These are phyloP conservation scores for Pseudois nayaur DNA, from an alignment of 2,113 vertebrate genomes.

Conservation along the genomic window DNA sequence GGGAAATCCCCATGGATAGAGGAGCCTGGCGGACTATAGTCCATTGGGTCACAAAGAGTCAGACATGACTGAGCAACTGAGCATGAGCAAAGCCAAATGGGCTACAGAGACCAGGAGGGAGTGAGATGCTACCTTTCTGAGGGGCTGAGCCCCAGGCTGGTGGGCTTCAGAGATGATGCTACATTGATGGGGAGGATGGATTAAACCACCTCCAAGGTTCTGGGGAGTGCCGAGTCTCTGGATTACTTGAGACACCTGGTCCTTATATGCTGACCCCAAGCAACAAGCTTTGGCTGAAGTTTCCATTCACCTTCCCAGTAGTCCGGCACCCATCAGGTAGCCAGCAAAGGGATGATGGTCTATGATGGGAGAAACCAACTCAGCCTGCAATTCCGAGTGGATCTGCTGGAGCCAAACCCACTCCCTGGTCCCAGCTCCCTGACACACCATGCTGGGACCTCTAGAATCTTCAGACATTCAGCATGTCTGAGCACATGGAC, in stretches of 20 bases:
- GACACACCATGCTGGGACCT: rapidly evolving
- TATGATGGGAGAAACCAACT: rapidly evolving
- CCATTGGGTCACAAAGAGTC: not conserved
- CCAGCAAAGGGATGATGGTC: not conserved
- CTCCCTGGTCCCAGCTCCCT: not conserved
- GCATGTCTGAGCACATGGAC: not conserved
- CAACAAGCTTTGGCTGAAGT: not conserved
- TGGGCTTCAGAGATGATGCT: rapidly evolving
- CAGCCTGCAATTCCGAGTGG: not conserved
- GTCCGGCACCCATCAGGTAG: not conserved
- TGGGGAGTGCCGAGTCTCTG: rapidly evolving
- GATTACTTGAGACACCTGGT: not conserved
- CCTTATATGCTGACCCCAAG: not conserved
- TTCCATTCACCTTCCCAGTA: not conserved
- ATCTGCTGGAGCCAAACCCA: not conserved
- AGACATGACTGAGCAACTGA: not conserved
- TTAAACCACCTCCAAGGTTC: not conserved
- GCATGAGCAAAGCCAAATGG: not conserved
- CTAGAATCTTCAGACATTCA: too few species aligned
- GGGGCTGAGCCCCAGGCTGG: not conserved
- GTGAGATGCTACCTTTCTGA: not conserved
- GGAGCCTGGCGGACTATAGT: not conserved
- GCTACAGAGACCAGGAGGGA: not conserved
- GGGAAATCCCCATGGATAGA: not conserved
- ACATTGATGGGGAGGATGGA: not conserved